Base-by-base conservation (phyloP, 2,888 invertebrate species). In the Megaustenia siamemsis region DNA sequence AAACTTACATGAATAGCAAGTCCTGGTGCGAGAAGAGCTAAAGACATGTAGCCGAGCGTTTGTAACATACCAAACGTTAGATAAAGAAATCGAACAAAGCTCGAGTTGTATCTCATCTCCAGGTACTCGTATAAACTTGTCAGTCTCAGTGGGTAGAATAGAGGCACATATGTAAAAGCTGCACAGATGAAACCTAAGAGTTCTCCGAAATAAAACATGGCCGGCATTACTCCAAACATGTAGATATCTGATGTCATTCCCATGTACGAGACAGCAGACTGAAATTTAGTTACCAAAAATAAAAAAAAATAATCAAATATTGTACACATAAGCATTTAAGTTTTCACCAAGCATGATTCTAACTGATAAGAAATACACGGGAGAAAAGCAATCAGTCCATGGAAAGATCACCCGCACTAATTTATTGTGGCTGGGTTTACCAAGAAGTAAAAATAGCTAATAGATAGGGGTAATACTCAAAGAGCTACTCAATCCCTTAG, bases 121-220 rank as follows among this genome's bases (percentile, higher is more conserved):
- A 90, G 85, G 80, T 90, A 90, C 88, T 90, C 90, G 76, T 90
- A 90, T 3, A 88, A 78, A 75, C 90, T 90, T 40, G 89, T 90
- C n/a, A 90, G 77, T 32, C 84, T 86, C 43, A 90, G 85, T 1
- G 90, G 90, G 78, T 90, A 88, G 5, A 90, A 32, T 49, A 90
- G 82, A 5, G 90, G 90, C 0, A 90, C 86, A 12, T 89, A 84
- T 5, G 88, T 85, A 53, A 85, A 84, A 1, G 71, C 79, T 28
- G 88, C 88, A 24, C 88, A 35, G 0, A 88, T 21, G 56, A 87
- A 88, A 1, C 87, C 35, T 2, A 88, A n/a, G 15, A 69, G 35
- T 0, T 89, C 79, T 1, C 88, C 90, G 0, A 88, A 2, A 35
- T 43, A 85, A 12, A 86, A 15, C 68, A 85, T 87, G n/a, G 87